A percentile compares a stretch with the other conserved stretches of the same genome.
phyloP scores from a whole-genome alignment of 2,888 invertebrate genomes.

The Oligia fasciuncula region DNA sequence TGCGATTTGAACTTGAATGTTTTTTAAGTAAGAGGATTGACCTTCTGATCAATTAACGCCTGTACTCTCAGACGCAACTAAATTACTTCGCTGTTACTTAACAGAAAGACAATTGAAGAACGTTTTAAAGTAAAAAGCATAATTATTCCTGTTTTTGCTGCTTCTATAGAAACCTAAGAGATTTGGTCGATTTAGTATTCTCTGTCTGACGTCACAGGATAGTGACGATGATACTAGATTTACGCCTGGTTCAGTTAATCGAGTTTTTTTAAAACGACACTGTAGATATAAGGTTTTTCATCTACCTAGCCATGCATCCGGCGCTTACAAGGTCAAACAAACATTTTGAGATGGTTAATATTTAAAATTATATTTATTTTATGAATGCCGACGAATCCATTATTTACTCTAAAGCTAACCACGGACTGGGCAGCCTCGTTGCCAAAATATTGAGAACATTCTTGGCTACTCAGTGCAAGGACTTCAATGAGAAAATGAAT shows the following conservation, averaged over 20 bases:
- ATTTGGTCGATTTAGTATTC: not conserved
- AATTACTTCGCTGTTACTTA: not conserved
- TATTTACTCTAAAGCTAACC: not conserved
- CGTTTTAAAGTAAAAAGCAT: not conserved
- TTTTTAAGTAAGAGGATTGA: not conserved
- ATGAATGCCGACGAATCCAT: not conserved
- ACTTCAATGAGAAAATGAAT: not conserved
- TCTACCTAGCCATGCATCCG: constrained; percentile 17
- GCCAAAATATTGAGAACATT: no score
- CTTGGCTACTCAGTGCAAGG: not conserved
- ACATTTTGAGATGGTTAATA: not conserved
- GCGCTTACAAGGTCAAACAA: constrained; percentile 6
- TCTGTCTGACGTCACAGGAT: not conserved
- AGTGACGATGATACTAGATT: not conserved
- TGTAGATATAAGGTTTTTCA: not conserved
- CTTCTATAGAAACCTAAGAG: not conserved
- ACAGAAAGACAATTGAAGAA: not conserved
- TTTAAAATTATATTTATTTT: not conserved
- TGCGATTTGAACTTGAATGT: not conserved
- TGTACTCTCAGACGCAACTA: not conserved
- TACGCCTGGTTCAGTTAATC: not conserved
- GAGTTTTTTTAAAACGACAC: not conserved
- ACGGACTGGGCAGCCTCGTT: not conserved
- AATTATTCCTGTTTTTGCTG: not conserved
- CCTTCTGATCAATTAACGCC: not conserved